Evolutionary conservation across 1,140 invertebrate genomes (phyloP), one percentile per base, ranked within the genome.

Genomic region (Homarus americanus): DNA sequence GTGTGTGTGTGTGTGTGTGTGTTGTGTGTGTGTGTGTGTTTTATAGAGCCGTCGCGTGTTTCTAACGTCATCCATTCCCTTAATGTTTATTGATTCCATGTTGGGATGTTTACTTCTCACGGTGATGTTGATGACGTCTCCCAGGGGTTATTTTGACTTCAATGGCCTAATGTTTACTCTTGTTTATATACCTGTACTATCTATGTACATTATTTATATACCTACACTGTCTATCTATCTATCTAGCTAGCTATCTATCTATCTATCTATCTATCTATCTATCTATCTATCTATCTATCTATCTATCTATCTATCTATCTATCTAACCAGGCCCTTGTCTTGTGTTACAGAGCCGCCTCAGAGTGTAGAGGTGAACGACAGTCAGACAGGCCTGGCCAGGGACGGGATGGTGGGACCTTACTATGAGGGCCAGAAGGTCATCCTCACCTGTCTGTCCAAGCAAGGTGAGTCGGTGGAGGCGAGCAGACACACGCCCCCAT

Each of bases 371-470:
- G 69, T 86, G 32, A 28, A 9, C 0, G 83, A 86, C 83, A 86
- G 83, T 72, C 83, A 86, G 83, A 86, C 41, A 32, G 83, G 83
- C 28, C 28, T 32, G n/a, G 83, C 83, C 12, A 34, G 53, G 69
- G 28, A 49, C 20, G 83, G 83, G 10, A 12, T 73, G 0, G 41
- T 86, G 12, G 83, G 83, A 1, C 83, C 83, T 69, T 86, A 86
- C 72, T 69, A 86, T 38, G 83, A 86, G 69, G 72, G 72, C 0
- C 83, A 86, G 69, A 86, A 86, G 69, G 36, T 86, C 32, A 76
- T 73, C n/a, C 34, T 86, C 69, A 75, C 83, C 83, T 86, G 83
- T 32, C 44, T 86, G n/a, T 75, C 83, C 24, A 75, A 44, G 41
- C 32, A 69, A 86, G 83, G 83, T 86, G 44, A 76, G 69, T 86